A percentile compares a stretch with the other conserved stretches of the same genome.
phyloP scores from a whole-genome alignment of 2,113 vertebrate genomes.

The Zosterops pallidus region DNA sequence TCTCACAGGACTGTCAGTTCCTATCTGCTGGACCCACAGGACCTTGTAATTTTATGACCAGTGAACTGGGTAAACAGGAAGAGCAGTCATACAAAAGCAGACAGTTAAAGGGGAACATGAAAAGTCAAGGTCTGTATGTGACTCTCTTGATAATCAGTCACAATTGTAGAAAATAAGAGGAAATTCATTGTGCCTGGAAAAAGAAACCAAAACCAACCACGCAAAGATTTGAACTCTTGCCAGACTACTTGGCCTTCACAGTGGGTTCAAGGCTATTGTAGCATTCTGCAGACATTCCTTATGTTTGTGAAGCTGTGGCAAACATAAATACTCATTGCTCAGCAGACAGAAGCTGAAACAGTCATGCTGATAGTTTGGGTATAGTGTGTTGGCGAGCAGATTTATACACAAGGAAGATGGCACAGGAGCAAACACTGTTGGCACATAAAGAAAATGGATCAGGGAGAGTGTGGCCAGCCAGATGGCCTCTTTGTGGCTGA shows the following conservation, averaged over 20 bases:
- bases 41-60: not conserved
- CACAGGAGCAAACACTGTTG: not conserved
- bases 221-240: not conserved
- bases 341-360: not conserved
- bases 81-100: not conserved
- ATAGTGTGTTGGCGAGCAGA: not conserved
- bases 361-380: not conserved
- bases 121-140: not conserved
- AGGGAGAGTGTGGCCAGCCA: not conserved
- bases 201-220: not conserved
- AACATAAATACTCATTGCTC: not conserved
- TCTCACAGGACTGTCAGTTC: not conserved
- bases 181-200: not conserved
- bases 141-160: not conserved
- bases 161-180: not conserved
- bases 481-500: not conserved
- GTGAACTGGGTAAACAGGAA: not conserved
- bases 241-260: not conserved
- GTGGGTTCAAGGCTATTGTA: not conserved
- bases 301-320: not conserved
- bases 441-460: not conserved
- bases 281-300: not conserved
- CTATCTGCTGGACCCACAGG: not conserved
- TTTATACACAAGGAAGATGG: not conserved
- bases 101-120: not conserved